Conservation (phyloP, 2,797 vertebrate species). For the Cryptoblepharus egeriae region DNA sequence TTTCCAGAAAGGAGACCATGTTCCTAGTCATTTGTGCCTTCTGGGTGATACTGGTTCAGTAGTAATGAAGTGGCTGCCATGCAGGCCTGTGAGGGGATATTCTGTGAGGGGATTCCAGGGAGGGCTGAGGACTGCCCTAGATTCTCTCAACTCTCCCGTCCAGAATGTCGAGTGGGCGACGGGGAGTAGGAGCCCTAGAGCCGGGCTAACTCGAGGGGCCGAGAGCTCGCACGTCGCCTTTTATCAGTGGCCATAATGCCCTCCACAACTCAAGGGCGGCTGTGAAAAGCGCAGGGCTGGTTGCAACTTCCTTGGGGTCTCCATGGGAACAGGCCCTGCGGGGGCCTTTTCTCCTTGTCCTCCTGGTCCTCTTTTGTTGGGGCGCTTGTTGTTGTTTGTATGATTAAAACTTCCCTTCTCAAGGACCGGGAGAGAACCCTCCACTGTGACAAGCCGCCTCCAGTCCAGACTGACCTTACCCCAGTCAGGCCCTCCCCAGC, state of each 20-base stretch:
- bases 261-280: constrained; percentile 82
- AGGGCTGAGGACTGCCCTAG: constrained; percentile 44
- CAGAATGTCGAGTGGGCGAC: constrained; percentile 41
- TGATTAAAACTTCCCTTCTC: constrained; percentile 80
- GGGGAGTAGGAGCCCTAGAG: constrained; percentile 48
- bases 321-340: constrained; percentile 94
- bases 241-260: constrained; percentile 89
- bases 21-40: neutral
- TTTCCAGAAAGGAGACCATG: neutral
- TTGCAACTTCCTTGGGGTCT: constrained; percentile 91
- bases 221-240: constrained; percentile 93
- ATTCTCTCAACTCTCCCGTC: neutral
- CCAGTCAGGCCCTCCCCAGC: neutral
- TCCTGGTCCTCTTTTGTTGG: constrained; percentile 72
- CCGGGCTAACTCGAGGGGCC: constrained; percentile 76
- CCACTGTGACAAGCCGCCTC: constrained; percentile 35
- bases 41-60: neutral
- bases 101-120: constrained; percentile 1
- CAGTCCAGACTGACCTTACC: neutral
- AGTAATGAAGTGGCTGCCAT: neutral
- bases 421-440: constrained; percentile 42
- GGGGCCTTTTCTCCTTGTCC: constrained; percentile 88
- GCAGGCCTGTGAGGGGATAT: constrained; percentile 36
- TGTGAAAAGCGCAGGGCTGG: constrained; percentile 95
- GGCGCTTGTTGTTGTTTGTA: constrained; percentile 75